phyloP scores from a whole-genome alignment of 1,140 invertebrate species.

The Cepaea nemoralis region DNA sequence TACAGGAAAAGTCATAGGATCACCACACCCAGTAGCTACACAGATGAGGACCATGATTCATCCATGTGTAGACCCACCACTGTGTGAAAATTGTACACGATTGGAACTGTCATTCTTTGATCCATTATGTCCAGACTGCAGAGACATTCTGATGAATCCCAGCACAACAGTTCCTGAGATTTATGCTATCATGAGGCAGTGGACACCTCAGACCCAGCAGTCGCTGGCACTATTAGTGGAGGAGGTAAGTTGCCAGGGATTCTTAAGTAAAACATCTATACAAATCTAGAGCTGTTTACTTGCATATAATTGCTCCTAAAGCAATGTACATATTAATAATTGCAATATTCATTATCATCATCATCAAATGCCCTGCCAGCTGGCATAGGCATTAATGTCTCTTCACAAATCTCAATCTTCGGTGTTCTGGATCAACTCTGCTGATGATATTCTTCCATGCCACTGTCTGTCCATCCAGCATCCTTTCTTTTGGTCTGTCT shows the following conservation, averaged over 20 bases:
- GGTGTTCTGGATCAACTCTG: too few species aligned
- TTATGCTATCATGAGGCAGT: constrained; percentile 75
- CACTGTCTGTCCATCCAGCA: too few species aligned
- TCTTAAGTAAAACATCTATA: too few species aligned
- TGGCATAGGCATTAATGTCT: too few species aligned
- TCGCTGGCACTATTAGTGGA: constrained; percentile 72
- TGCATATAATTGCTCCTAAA: too few species aligned
- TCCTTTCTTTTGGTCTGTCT: too few species aligned
- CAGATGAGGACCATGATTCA: constrained; percentile 67
- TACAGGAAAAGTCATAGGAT: neutral
- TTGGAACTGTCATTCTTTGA: constrained; percentile 74
- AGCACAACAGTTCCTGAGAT: constrained; percentile 73
- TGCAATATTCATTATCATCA: too few species aligned
- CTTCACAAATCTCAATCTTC: too few species aligned
- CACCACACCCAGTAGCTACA: constrained; percentile 38
- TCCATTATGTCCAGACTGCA: constrained; percentile 73
- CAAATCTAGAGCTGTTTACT: too few species aligned
- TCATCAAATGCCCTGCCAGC: too few species aligned
- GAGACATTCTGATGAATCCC: constrained; percentile 68
- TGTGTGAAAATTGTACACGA: constrained; percentile 72
- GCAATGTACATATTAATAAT: too few species aligned
- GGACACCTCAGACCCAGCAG: constrained; percentile 75
- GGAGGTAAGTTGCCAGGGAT: constrained; percentile 68
- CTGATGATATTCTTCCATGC: too few species aligned
- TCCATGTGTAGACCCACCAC: constrained; percentile 73